These are phyloP conservation scores for Papilio elwesi DNA, from an alignment of 2,888 invertebrate genomes.

Conservation along the genomic window DNA sequence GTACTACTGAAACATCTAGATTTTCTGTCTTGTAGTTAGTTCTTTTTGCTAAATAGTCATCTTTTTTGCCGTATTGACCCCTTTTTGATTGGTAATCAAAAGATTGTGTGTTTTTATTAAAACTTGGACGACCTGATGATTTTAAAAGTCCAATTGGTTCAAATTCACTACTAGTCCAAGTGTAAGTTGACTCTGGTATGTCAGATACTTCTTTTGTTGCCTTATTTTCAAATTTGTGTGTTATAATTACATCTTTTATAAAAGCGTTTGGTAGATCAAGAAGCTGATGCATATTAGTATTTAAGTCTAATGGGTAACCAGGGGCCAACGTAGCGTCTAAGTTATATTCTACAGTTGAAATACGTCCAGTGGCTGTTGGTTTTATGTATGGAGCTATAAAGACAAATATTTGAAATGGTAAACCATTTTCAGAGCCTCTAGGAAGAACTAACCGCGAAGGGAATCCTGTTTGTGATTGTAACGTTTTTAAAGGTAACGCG, in stretches of 20 bases:
- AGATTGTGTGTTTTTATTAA: constrained; percentile 47
- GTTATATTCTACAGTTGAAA: constrained; percentile 68
- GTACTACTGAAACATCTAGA: constrained; percentile 22
- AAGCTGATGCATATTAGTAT: constrained; percentile 76
- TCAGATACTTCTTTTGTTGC: constrained; percentile 26
- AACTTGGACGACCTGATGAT: constrained; percentile 45
- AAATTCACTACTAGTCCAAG: constrained; percentile 41
- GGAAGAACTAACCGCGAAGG: constrained; percentile 89
- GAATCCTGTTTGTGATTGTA: constrained; percentile 84
- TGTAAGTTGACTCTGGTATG: constrained; percentile 45
- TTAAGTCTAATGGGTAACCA: constrained; percentile 90
- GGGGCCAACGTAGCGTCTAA: constrained; percentile 69
- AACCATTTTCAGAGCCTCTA: constrained; percentile 87
- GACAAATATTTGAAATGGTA: constrained; percentile 86
- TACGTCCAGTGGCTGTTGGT: constrained; percentile 61
- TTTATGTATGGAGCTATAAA: constrained; percentile 84
- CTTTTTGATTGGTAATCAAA: constrained; percentile 55
- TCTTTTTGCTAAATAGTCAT: constrained; percentile 45
- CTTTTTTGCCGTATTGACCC: constrained; percentile 52
- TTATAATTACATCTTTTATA: constrained; percentile 65
- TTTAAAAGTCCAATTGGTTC: constrained; percentile 37
- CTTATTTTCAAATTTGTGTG: constrained; percentile 57
- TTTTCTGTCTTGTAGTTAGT: constrained; percentile 40
- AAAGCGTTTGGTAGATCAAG: constrained; percentile 70
- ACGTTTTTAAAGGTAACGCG: constrained; percentile 74